Evolutionary conservation across 2,888 invertebrate species (phyloP).

Genomic region (Mylabris sibirica): DNA sequence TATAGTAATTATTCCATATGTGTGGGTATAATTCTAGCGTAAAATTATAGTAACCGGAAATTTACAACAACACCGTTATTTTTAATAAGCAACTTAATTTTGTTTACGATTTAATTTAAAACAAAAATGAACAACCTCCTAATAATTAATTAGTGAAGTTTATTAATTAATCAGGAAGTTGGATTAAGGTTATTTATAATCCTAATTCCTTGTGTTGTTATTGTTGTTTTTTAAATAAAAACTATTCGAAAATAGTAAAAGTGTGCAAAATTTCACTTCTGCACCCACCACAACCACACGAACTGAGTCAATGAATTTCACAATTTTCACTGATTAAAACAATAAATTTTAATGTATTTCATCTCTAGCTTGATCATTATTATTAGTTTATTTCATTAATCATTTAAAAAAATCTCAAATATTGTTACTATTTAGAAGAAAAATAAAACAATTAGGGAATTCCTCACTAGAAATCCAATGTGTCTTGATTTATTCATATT

Average conservation of each 20-base stretch:
- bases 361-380: too few species aligned
- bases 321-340: not conserved
- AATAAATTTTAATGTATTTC: too few species aligned
- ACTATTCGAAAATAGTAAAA: not conserved
- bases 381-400: too few species aligned
- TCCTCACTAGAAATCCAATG: too few species aligned
- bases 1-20: not conserved
- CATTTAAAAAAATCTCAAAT: too few species aligned
- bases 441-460: too few species aligned
- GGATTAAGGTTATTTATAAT: not conserved
- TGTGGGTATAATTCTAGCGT: not conserved
- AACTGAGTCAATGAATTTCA: not conserved
- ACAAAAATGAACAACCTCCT: not conserved
- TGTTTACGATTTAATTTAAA: not conserved
- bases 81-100: not conserved
- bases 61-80: slow-evolving; percentile 2
- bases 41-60: slow-evolving; percentile 3
- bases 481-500: too few species aligned
- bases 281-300: not conserved
- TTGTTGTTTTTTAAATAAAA: not conserved
- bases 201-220: not conserved
- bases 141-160: not conserved
- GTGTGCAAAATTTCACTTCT: slow-evolving; percentile 3
- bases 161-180: not conserved
- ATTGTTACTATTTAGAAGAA: too few species aligned